Evolutionary conservation across 2,888 invertebrate genomes (phyloP).

Genomic region (Elmis aenea): DNA sequence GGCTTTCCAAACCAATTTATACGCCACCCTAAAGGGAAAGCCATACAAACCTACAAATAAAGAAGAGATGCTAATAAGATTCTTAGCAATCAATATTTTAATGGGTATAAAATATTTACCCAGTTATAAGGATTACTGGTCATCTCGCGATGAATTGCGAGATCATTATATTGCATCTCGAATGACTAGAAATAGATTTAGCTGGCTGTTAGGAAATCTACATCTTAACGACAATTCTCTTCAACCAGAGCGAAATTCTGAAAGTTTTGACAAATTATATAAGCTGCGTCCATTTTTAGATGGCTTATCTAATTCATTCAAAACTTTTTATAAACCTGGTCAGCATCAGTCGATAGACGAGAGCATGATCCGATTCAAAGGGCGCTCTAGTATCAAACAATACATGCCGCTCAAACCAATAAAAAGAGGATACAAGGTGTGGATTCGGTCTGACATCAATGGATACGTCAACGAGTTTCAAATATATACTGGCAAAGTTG

Average conservation of each 20-base stretch:
- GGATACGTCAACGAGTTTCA: too few species aligned
- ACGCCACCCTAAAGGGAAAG: slow-evolving; percentile 1
- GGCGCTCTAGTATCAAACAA: slow-evolving; percentile 18
- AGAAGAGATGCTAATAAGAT: slow-evolving; percentile 8
- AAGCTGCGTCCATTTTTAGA: slow-evolving; percentile 22
- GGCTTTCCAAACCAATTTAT: slow-evolving; percentile 4
- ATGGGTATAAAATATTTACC: slow-evolving; percentile 22
- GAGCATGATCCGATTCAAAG: slow-evolving; percentile 26
- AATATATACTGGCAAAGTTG: too few species aligned
- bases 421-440: slow-evolving; percentile 26
- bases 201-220: too few species aligned
- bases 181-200: too few species aligned
- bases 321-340: slow-evolving; percentile 12
- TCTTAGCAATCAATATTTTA: slow-evolving; percentile 20
- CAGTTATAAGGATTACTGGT: slow-evolving; percentile 22
- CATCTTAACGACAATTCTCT: slow-evolving; percentile 19
- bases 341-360: slow-evolving; percentile 20
- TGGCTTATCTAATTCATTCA: slow-evolving; percentile 12
- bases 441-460: too few species aligned
- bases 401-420: slow-evolving; percentile 22
- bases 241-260: slow-evolving; percentile 15
- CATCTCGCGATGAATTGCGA: slow-evolving; percentile 12
- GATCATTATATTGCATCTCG: slow-evolving; percentile 19
- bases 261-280: slow-evolving; percentile 23
- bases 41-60: slow-evolving; percentile 2